phyloP scores from a whole-genome alignment of 2,888 invertebrate genomes.

The Creontiades dilutus region DNA sequence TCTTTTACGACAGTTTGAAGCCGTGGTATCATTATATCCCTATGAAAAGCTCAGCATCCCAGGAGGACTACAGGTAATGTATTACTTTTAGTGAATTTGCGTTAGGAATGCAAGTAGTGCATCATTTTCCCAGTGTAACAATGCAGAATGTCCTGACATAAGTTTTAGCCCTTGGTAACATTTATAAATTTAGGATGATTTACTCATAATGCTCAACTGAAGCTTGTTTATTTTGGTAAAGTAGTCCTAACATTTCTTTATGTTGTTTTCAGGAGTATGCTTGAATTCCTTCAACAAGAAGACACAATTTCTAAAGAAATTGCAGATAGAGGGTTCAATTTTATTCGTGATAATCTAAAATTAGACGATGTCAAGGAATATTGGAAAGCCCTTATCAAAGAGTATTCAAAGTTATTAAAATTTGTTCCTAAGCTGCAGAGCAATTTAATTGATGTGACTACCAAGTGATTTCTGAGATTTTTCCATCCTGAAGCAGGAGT shows the following conservation, averaged over 20 bases:
- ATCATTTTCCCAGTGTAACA: too few relatives aligned
- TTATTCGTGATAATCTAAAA: conserved; percentile 90
- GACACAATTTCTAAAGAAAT: conserved; percentile 88
- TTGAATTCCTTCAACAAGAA: conserved; percentile 88
- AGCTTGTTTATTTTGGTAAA: neutral
- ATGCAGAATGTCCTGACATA: too few relatives aligned
- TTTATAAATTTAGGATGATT: too few relatives aligned
- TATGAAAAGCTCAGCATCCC: conserved; percentile 84
- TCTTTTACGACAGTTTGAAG: conserved; percentile 93
- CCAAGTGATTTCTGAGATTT: neutral
- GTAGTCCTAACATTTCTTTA: too few relatives aligned
- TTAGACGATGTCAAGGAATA: conserved; percentile 92
- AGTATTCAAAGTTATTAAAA: conserved; percentile 86
- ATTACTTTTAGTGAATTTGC: too few relatives aligned
- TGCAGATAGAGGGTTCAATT: conserved; percentile 88
- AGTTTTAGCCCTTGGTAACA: too few relatives aligned
- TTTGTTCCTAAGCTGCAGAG: conserved; percentile 83
- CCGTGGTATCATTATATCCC: conserved; percentile 98
- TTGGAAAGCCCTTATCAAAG: conserved; percentile 88
- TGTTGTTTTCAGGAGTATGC: conserved; percentile 80
- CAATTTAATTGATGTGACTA: conserved; percentile 80
- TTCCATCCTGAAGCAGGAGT: too few relatives aligned
- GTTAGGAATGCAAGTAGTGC: too few relatives aligned
- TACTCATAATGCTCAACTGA: neutral
- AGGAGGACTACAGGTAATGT: conserved; percentile 84